Evolutionary conservation across 2,888 invertebrate genomes (phyloP), one percentile per base, ranked within the genome.

Genomic region (Morpho deidamia): DNA sequence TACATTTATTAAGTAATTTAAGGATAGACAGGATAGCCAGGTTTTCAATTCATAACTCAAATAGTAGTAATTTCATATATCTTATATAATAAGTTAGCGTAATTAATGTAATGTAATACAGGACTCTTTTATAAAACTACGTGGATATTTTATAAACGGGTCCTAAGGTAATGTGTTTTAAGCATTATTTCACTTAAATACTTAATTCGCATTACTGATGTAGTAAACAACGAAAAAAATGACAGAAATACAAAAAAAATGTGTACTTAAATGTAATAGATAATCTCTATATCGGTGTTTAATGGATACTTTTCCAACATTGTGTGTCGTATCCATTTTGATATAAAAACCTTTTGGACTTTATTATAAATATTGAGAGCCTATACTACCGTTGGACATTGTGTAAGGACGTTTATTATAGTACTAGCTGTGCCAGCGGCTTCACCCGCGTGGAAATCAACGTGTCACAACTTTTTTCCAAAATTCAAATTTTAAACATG

Each of bases 1-100:
- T 89, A 89, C 84, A 76, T 77, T 85, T 82, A 78, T 83, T 77
- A 76, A 66, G 75, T 87, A 85, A 76, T 74, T 71, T 87, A 83
- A 87, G 80, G 59, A 72, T 90, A 90, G 89, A 74, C 90, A 90
- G 72, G 89, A 90, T 90, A 90, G 85, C 83, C 89, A 88, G 86
- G 90, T 88, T 90, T 90, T 90, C 80, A 85, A 86, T 88, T 88
- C 63, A 77, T 71, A 83, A 75, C 78, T 77, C 83, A 85, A 80
- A 80, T 76, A 78, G 70, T 77, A 83, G 78, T 74, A 70, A 65
- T 74, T 74, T 73, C 71, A 70, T 73, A 68, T 81, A 83, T 78
- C 72, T 74, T 80, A 76, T 73, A 69, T 63, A 67, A 75, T 87
- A 87, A 87, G 83, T 80, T 81, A 87, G 81, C 63, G 67, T 86